phyloP scores from a whole-genome alignment of 2,888 invertebrate species.

The Ephialtes manifestator region DNA sequence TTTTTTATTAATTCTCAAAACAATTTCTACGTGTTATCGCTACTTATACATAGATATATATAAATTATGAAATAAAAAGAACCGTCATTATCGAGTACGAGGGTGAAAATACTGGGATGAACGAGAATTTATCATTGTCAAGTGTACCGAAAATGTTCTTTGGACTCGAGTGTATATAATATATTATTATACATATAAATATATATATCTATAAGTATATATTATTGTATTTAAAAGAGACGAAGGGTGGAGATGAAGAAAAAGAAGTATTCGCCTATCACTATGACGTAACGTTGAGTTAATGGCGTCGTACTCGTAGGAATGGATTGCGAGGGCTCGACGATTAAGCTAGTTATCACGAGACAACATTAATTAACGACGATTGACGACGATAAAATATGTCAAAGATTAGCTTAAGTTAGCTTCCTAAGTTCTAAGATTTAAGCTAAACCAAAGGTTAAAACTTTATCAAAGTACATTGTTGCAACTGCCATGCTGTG shows the following conservation, averaged over 20 bases:
- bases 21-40: slow-evolving; percentile 84
- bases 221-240: slow-evolving; percentile 58
- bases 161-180: slow-evolving; percentile 81
- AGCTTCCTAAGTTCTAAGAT: slow-evolving; percentile 46
- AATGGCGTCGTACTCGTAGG: slow-evolving; percentile 23
- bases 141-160: slow-evolving; percentile 60
- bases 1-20: slow-evolving; percentile 81
- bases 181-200: slow-evolving; percentile 73
- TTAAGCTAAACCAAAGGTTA: slow-evolving; percentile 61
- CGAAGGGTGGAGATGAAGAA: slow-evolving; percentile 28
- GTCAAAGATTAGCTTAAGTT: slow-evolving; percentile 61
- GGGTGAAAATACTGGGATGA: slow-evolving; percentile 24
- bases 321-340: slow-evolving; percentile 32
- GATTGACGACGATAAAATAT: slow-evolving; percentile 58
- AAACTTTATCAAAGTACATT: slow-evolving; percentile 83
- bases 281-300: slow-evolving; percentile 51
- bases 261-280: slow-evolving; percentile 75
- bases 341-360: slow-evolving; percentile 21
- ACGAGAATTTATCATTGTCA: slow-evolving; percentile 58
- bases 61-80: slow-evolving; percentile 20
- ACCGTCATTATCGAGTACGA: slow-evolving; percentile 34
- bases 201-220: slow-evolving; percentile 58
- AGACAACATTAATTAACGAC: slow-evolving; percentile 27
- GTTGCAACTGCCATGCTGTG: slow-evolving; percentile 86
- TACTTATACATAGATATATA: slow-evolving; percentile 66